Base-by-base conservation (phyloP, 2,888 invertebrate genomes). In the Volucella bombylans region DNA sequence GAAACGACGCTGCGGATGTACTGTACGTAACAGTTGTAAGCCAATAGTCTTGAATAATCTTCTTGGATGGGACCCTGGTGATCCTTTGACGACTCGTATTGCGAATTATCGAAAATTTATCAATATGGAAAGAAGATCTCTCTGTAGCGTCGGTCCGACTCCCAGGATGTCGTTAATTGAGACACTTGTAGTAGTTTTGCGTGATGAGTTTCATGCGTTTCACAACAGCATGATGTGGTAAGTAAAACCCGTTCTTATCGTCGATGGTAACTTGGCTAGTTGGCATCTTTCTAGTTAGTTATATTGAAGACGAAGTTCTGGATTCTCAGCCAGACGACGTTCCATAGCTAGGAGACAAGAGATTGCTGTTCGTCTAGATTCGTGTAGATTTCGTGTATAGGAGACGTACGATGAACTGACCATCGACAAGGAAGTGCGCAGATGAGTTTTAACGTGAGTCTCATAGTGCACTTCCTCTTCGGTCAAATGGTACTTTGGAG, bases 371-470 rank as follows among this genome's bases (percentile, higher is more conserved):
- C 23, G 3, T 23, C 4, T 3, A 3, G 23, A 23, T 1, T 23
- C 1, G 23, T 23, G 4, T 23, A 23, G 23, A 23, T 23, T 23
- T 23, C 23, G 23, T 4, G 23, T 0, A 23, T 23, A 3, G 23
- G 23, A 4, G 4, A 23, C 4, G 4, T 23, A 23, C 23, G 3
- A 23, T 3, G 3, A 1, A 54, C 8, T 54, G 68, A 55, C 55
- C 45, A 45, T 55, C 65, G 11, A n/a, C n/a, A 52, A 52, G 18
- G 52, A 38, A 49, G 14, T 65, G 43, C 67, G 54, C 49, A 54
- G 41, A 39, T 67, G 67, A 45, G 67, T 67, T 67, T 67, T 67
- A 52, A 54, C 54, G n/a, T 54, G 54, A 54, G 67, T 67, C 54
- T 43, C 67, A 45, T 43, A 67, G n/a, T 67, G 52, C 67, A 43